A percentile compares a stretch with the other conserved stretches of the same genome.
Evolutionary conservation across 2,888 invertebrate genomes (phyloP).

Genomic region (Drosophila prolongata): DNA sequence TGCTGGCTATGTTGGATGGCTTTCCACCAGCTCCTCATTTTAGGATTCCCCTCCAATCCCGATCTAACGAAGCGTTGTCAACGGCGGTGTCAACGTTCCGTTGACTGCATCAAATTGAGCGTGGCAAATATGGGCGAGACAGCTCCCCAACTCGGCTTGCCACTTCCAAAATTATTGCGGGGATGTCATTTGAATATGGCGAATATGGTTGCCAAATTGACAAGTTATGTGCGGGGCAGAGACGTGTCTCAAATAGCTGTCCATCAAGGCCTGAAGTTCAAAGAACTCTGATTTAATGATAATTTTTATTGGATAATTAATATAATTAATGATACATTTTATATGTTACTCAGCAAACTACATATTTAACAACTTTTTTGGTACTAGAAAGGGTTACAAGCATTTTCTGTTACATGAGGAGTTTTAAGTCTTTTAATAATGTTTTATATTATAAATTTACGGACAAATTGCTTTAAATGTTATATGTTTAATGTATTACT

Average conservation of each 20-base stretch:
- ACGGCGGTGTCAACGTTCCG: conserved; percentile 64
- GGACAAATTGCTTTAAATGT: too few relatives aligned
- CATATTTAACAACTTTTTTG: too few relatives aligned
- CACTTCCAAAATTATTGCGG: conserved; percentile 17
- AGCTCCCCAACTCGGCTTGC: conserved; percentile 15
- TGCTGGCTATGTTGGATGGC: neutral
- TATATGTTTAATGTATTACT: too few relatives aligned
- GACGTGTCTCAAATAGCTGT: conserved; percentile 30
- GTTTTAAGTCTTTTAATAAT: too few relatives aligned
- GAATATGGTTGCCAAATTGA: conserved; percentile 49
- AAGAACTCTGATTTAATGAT: conserved; percentile 21
- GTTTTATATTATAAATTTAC: too few relatives aligned
- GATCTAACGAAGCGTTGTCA: conserved; percentile 54
- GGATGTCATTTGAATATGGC: conserved; percentile 14
- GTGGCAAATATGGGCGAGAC: conserved; percentile 65
- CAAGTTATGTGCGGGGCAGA: conserved; percentile 49
- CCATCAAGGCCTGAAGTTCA: conserved; percentile 39
- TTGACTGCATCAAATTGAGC: conserved; percentile 72
- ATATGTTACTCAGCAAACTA: too few relatives aligned
- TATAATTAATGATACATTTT: neutral
- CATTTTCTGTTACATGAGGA: too few relatives aligned
- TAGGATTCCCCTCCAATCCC: conserved; percentile 26
- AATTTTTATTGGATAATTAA: neutral
- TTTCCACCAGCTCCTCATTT: conserved; percentile 2
- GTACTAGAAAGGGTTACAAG: too few relatives aligned